These are phyloP conservation scores for Hemiscyllium ocellatum DNA, from an alignment of 2,113 vertebrate species.

Conservation along the genomic window DNA sequence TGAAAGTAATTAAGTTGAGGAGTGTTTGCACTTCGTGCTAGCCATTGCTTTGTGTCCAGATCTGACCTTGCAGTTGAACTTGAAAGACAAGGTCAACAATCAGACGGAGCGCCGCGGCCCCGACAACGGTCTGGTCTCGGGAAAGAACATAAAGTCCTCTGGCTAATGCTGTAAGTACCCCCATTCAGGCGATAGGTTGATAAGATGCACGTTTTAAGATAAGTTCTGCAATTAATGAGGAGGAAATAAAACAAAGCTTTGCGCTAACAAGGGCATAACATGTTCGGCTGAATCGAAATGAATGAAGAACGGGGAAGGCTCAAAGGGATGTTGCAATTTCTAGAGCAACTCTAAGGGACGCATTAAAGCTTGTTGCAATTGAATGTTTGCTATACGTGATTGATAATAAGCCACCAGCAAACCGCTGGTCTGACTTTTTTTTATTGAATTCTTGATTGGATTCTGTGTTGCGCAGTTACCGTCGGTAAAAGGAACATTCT, in stretches of 20 bases:
- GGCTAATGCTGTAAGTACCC: constrained; percentile 1
- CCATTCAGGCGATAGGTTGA: not conserved
- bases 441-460: not conserved
- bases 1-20: constrained; percentile 29
- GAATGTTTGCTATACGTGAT: not conserved
- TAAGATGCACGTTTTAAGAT: constrained; percentile 31
- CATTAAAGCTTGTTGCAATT: not conserved
- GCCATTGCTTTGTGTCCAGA: constrained; percentile 11
- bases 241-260: not conserved
- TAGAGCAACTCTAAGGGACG: too few species aligned
- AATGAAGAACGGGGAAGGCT: not conserved
- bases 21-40: not conserved
- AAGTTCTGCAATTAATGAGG: not conserved
- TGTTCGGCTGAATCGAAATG: not conserved
- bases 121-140: constrained; percentile 17
- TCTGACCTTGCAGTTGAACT: constrained; percentile 35
- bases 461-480: not conserved
- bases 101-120: constrained; percentile 26
- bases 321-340: not conserved
- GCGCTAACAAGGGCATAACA: not conserved
- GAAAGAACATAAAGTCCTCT: constrained; percentile 7
- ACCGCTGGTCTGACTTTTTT: not conserved
- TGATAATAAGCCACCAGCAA: not conserved
- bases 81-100: constrained; percentile 35
- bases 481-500: not conserved